Evolutionary conservation across 2,888 invertebrate genomes (phyloP), one percentile per base, ranked within the genome.

Genomic region (Ecliptopera silaceata): DNA sequence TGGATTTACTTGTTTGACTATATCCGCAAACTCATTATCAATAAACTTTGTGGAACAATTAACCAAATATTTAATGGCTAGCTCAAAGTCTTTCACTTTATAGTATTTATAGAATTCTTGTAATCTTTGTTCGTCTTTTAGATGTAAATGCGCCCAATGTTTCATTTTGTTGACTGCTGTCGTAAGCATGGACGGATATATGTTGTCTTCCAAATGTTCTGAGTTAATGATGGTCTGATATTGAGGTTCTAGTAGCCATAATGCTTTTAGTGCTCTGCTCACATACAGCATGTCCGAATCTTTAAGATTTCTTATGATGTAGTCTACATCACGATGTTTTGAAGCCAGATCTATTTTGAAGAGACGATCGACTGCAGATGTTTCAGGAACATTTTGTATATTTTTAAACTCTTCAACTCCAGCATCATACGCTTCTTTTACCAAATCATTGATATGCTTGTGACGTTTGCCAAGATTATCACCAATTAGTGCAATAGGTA

Each of bases 281-380:
- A 88, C 86, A 51, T 76, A 85, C 0, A 88, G 62, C 80, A 87
- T 77, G 50, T 86, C 82, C 13, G 78, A 73, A 17, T 80, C 72
- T 72, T 82, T 82, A 20, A 88, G 64, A 46, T 71, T 82, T 15
- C 68, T 52, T 10, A 85, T 17, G 8, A 88, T 78, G 50, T 74
- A 88, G 12, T 82, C 71, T 0, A 80, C 66, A 55, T 84, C 61
- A 51, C 66, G 75, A 12, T 72, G 59, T 61, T 78, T 75, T 6
- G 71, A 76, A 2, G 88, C 85, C 2, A 88, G 61, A 26, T 68
- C 66, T 29, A 70, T 69, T 52, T 69, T 70, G 42, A 69, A 68
- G n/a, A 70, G 56, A 11, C 64, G 51, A 34, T 70, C 70, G 3
- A 70, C 42, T 8, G 63, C 54, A 0, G 63, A 50, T 18, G 12